Evolutionary conservation across 2,797 vertebrate species (phyloP), one percentile per base, ranked within the genome.

Genomic region (Acanthiza pusilla): DNA sequence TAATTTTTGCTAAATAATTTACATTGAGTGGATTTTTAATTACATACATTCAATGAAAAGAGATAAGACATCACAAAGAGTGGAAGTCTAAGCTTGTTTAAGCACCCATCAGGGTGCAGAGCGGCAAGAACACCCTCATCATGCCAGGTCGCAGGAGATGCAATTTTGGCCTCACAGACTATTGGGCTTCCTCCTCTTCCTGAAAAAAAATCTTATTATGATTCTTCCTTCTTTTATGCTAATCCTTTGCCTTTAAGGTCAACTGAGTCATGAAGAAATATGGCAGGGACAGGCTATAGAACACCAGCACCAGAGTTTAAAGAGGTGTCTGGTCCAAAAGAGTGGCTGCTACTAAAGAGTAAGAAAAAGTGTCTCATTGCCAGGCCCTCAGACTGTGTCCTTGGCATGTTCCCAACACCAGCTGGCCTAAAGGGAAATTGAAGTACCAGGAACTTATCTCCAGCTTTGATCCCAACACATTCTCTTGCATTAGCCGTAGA

Each of bases 401-500:
- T 94, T 96, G 95, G 96, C 85, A 34, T 30, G 42, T 50, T 94
- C 75, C 77, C 88, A 96, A 36, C 60, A 34, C 48, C 4, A 9
- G 30, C 57, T 87, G 61, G 30, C 50, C 63, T 79, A 53, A 77
- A 78, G 61, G 32, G 77, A 92, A 93, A 94, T 94, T 89, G 74
- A 90, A 96, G 60, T 68, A 95, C 67, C 57, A 54, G 83, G 88
- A 89, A 90, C 67, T 76, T 80, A 68, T 71, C 80, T 90, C 85
- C 68, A 34, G 89, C 80, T 93, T 94, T 85, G 85, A 88, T 90
- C 63, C 85, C 77, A 87, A 66, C 74, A 27, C 85, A 67, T 79
- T 89, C 83, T 76, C 88, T 82, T 77, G 63, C 61, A 79, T 96
- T 95, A 94, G 75, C 54, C 18, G 77, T 10, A 91, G 83, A 94